Percentiles rank a stretch among this genome's conserved stretches.
Evolutionary conservation across 1,140 invertebrate genomes (phyloP).

Genomic region (Atta cephalotes): DNA sequence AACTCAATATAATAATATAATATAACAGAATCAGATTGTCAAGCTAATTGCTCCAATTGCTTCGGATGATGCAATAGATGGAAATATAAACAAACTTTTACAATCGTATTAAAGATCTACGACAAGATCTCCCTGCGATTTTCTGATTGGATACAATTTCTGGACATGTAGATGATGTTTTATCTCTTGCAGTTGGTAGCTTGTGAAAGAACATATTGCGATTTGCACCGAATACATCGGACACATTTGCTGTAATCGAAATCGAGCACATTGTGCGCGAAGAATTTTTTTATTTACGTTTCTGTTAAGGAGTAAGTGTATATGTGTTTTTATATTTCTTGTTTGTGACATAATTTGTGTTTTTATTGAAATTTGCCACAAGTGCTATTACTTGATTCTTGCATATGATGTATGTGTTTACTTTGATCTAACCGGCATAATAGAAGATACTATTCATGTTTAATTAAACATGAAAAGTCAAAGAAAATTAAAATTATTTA

Average conservation of each 20-base stretch:
- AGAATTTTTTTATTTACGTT: neutral
- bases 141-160: slow-evolving; percentile 9
- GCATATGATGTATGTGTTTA: slow-evolving; percentile 26
- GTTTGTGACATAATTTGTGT: neutral
- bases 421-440: neutral
- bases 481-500: no score
- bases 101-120: neutral
- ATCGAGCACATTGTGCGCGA: neutral
- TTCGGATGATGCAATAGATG: neutral
- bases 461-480: no score
- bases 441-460: neutral
- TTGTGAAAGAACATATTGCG: neutral
- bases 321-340: neutral
- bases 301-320: slow-evolving; percentile 56
- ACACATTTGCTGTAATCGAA: neutral
- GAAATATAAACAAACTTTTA: neutral
- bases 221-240: neutral
- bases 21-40: neutral
- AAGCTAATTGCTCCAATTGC: neutral
- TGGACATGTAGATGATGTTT: neutral
- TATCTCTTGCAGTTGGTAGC: neutral
- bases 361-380: no score
- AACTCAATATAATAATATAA: neutral
- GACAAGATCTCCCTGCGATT: neutral
- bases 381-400: neutral